Base-by-base conservation (phyloP, 2,113 vertebrate species). In the Stigmatopora argus region DNA sequence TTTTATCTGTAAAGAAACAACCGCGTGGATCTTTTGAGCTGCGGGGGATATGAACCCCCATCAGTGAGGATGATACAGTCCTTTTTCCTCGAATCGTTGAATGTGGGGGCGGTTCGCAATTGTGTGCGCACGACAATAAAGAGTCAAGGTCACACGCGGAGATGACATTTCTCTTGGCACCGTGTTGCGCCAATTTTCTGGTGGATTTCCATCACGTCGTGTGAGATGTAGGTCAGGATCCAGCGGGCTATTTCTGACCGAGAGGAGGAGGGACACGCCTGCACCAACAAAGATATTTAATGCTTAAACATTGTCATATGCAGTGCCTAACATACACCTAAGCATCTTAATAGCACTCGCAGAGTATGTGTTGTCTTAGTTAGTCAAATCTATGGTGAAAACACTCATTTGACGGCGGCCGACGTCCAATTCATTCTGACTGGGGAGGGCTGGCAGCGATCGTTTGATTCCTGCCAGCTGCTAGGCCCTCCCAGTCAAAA, bases 71-170 rank as follows among this genome's bases (percentile, higher is more conserved):
- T 61, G 57, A 78, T 49, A 64, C 10, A 19, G 6, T 23, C 23
- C 9, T 5, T 53, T 53, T 53, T 19, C 23, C 46, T 9, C 21
- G 52, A 65, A 67, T 67, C 58, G 19, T 6, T 48, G 65, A 14
- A 45, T 18, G 59, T 64, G 70, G 0, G 23, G 59, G n/a, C 53
- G 15, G 45, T 14, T 46, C 11, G 35, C 7, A 13, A 56, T 59
- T 64, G 55, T 56, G 6, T 46, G 63, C 34, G 62, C 65, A 69
- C 72, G 41, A 56, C 73, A 70, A 34, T 65, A 67, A 71, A 73
- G 70, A 73, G 72, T 79, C 83, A 85, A 86, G 85, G 82, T 86
- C 85, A 82, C 71, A 71, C 78, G 71, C 62, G 67, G 71, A 69
- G 53, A 65, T 62, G 65, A 72, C 74, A 65, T 47, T 65, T 78